These are phyloP conservation scores for Caenorhabditis briggsae DNA, from an alignment of 1,140 invertebrate genomes.

Conservation along the genomic window DNA sequence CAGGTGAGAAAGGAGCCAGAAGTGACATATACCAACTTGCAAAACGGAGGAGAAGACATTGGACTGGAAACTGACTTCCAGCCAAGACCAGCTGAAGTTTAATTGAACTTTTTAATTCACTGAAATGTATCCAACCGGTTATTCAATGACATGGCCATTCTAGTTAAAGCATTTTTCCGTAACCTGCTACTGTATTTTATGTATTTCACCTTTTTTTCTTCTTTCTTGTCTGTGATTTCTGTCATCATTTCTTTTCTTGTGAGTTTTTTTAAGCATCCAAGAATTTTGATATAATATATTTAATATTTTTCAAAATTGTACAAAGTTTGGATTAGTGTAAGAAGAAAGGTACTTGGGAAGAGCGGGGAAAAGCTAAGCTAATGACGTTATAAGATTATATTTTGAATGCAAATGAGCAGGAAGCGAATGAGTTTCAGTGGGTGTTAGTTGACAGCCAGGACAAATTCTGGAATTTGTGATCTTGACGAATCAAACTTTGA, in stretches of 20 bases:
- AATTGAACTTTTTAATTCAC: neutral
- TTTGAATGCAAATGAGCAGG: slow-evolving; percentile 19
- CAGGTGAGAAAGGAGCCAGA: slow-evolving; percentile 35
- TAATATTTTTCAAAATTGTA: neutral
- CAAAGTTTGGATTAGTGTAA: no score
- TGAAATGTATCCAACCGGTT: neutral
- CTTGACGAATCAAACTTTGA: no score
- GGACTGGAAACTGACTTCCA: slow-evolving; percentile 24
- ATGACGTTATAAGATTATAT: neutral
- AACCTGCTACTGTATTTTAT: neutral
- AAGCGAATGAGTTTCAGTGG: neutral
- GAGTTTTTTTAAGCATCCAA: neutral
- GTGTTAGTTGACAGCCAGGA: slow-evolving; percentile 71
- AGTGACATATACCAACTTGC: slow-evolving; percentile 8
- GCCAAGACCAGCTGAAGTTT: slow-evolving; percentile 50
- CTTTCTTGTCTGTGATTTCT: slow-evolving; percentile 11
- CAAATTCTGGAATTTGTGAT: slow-evolving; percentile 73
- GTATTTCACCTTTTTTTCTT: neutral
- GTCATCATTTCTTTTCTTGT: neutral
- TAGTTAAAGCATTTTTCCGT: neutral
- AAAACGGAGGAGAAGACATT: neutral
- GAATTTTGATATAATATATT: neutral
- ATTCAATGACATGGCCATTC: neutral
- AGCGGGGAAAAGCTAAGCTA: slow-evolving; percentile 4
- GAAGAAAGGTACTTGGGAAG: no score